Conservation (phyloP, 2,888 invertebrate genomes). For the Drosophila peninsularis region DNA sequence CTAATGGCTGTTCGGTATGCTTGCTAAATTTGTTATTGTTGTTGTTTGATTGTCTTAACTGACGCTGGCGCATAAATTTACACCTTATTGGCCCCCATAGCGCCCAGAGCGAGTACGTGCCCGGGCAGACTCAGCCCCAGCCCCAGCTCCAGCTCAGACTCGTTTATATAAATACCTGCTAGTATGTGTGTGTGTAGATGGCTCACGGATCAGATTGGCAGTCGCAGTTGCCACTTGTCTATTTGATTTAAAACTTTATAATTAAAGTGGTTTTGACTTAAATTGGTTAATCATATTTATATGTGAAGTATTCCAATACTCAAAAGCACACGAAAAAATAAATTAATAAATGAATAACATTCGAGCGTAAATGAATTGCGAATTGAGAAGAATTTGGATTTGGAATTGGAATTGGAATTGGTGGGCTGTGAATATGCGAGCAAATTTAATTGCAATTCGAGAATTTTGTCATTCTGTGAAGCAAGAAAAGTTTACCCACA, state of each 20-base stretch:
- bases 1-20: conserved; percentile 50
- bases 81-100: conserved; percentile 84
- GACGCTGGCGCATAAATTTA: conserved; percentile 79
- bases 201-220: conserved; percentile 42
- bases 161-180: conserved; percentile 9
- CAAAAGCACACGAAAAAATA: conserved; percentile 16
- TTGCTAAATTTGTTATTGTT: conserved; percentile 36
- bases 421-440: conserved; percentile 29
- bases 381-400: conserved; percentile 43
- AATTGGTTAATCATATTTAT: conserved; percentile 77
- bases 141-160: conserved; percentile 12
- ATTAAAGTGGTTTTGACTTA: conserved; percentile 80
- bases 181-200: conserved; percentile 24
- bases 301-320: conserved; percentile 50
- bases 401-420: conserved; percentile 30
- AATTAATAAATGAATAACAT: conserved; percentile 23
- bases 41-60: conserved; percentile 40
- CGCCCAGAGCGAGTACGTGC: conserved; percentile 70
- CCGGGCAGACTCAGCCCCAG: conserved; percentile 13
- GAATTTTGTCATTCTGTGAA: conserved; percentile 31
- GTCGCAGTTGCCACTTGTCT: conserved; percentile 50
- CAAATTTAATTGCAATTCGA: conserved; percentile 40
- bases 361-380: conserved; percentile 28
- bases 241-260: conserved; percentile 59
- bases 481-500: background rate